A percentile compares a stretch with the other conserved stretches of the same genome.
Evolutionary conservation across 1,140 invertebrate species (phyloP).

Genomic region (Pinna nobilis): DNA sequence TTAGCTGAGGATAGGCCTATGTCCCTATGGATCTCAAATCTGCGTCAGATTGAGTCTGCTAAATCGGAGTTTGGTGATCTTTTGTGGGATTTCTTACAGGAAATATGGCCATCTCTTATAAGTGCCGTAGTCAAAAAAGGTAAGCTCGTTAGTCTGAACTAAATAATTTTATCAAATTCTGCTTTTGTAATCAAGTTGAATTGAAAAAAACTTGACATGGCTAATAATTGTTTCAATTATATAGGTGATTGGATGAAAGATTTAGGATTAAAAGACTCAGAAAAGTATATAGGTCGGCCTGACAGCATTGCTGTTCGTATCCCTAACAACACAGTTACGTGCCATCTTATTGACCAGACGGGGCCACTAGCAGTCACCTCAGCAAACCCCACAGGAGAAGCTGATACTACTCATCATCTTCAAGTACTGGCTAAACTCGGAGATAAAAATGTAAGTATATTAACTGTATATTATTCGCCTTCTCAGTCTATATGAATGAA

Average conservation of each 20-base stretch:
- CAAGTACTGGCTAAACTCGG: conserved; percentile 65
- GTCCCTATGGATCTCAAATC: conserved; percentile 64
- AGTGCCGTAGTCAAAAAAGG: conserved; percentile 60
- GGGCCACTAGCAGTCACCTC: conserved; percentile 60
- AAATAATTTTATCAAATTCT: neutral
- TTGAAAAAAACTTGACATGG: neutral
- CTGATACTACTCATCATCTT: conserved; percentile 62
- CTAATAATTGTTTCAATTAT: neutral
- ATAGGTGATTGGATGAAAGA: conserved; percentile 58
- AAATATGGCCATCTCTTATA: conserved; percentile 64
- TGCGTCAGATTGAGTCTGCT: conserved; percentile 52
- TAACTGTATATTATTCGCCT: neutral
- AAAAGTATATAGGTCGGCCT: conserved; percentile 56
- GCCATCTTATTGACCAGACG: conserved; percentile 60
- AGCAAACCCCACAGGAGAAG: conserved; percentile 65
- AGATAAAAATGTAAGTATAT: conserved; percentile 57
- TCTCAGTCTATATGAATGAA: neutral
- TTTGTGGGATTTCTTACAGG: conserved; percentile 61
- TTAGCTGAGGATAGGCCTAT: conserved; percentile 62
- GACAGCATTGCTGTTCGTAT: conserved; percentile 65
- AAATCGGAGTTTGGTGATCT: conserved; percentile 51
- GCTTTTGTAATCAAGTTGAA: neutral
- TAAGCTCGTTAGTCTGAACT: conserved; percentile 13
- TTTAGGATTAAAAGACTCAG: conserved; percentile 53
- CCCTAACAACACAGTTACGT: conserved; percentile 59